These are phyloP conservation scores for Nephrocerus scutellatus DNA, from an alignment of 2,888 invertebrate species.

Conservation along the genomic window DNA sequence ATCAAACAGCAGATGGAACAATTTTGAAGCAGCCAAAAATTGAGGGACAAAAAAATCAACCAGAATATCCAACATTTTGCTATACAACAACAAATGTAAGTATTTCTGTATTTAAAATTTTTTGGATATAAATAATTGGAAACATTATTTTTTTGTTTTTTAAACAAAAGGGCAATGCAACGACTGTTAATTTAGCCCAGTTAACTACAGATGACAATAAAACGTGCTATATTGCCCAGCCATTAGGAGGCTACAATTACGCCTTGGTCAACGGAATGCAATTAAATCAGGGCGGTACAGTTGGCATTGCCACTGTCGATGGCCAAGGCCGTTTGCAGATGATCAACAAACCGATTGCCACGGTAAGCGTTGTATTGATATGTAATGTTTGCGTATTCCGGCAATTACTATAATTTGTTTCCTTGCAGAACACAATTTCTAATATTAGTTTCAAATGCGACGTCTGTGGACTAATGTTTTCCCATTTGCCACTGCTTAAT, in stretches of 20 bases:
- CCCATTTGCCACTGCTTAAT: slow-evolving; percentile 72
- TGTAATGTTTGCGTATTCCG: not conserved
- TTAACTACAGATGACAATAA: slow-evolving; percentile 58
- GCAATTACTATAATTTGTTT: slow-evolving; percentile 2
- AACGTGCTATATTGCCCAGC: slow-evolving; percentile 68
- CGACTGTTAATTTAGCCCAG: slow-evolving; percentile 65
- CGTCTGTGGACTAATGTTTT: slow-evolving; percentile 79
- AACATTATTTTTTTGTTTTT: not conserved
- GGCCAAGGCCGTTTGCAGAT: slow-evolving; percentile 47
- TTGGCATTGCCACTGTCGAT: slow-evolving; percentile 46
- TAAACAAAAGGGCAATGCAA: slow-evolving; percentile 46
- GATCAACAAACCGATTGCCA: slow-evolving; percentile 45
- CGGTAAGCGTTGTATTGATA: slow-evolving; percentile 31
- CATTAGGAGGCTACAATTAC: slow-evolving; percentile 67
- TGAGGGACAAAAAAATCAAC: slow-evolving; percentile 52
- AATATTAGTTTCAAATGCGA: slow-evolving; percentile 85
- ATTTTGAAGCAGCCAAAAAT: slow-evolving; percentile 57
- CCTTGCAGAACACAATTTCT: slow-evolving; percentile 62
- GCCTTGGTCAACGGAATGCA: slow-evolving; percentile 82
- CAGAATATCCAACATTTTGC: slow-evolving; percentile 66
- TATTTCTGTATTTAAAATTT: slow-evolving; percentile 4
- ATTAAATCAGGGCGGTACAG: slow-evolving; percentile 54
- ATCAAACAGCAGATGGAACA: slow-evolving; percentile 60
- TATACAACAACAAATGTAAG: slow-evolving; percentile 50
- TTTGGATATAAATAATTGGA: not conserved